Base-by-base conservation (phyloP, 2,113 vertebrate species). In the Lipophrys pholis region DNA sequence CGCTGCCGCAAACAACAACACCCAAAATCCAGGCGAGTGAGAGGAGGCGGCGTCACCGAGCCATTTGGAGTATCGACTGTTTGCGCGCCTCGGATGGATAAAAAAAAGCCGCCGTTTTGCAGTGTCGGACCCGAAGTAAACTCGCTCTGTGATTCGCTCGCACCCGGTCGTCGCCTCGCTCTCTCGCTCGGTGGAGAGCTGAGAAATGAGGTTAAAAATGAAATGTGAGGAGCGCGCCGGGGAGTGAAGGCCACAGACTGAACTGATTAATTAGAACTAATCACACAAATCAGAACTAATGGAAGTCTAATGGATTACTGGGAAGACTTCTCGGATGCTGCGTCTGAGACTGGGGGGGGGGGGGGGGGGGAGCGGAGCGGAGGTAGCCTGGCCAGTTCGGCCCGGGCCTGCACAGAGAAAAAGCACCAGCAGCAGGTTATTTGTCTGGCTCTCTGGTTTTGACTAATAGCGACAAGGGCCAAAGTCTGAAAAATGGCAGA, bases 221-320 rank as follows among this genome's bases (percentile, higher is more conserved):
- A 88, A 87, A 90, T 80, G 82, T 86, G 88, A 91, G 87, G 81
- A 81, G 87, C 49, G 62, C 11, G 8, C 52, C 15, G 67, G 65
- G 74, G 80, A 71, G 87, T 50, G 81, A 78, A 84, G 82, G 85
- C 83, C 82, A 77, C 69, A 73, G 88, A 85, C 88, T 73, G 56
- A 66, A 81, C 88, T 91, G 91, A 92, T 92, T 91, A 89, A 92
- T 92, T 90, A 89, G 69, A 91, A 86, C 86, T 91, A 91, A 92
- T 92, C 87, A 86, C 78, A 86, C 86, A 87, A 86, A 91, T 91
- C 86, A 54, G 61, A 89, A 86, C 78, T 91, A 91, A 92, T 91
- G 89, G 84, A 89, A 83, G 85, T 84, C 79, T 91, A 89, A 92
- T 89, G 87, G 88, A 87, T 91, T 85, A 86, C 54, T 64, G 81